A percentile compares a stretch with the other conserved stretches of the same genome.
These are phyloP conservation scores for Venturia canescens DNA, from an alignment of 1,140 invertebrate genomes.

Conservation along the genomic window DNA sequence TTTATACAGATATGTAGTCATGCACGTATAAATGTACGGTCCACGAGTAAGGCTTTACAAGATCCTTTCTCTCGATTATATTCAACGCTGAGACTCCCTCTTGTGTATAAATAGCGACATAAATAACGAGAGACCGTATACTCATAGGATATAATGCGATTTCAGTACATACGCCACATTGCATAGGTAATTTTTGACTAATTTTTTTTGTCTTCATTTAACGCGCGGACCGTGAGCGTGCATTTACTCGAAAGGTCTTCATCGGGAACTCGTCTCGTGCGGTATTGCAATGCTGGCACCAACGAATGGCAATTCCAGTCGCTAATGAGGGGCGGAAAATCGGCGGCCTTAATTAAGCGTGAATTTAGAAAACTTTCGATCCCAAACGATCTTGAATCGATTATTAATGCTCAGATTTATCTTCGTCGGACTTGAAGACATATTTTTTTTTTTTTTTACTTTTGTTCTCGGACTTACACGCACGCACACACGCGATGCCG, in stretches of 20 bases:
- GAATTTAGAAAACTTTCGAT: too few relatives aligned
- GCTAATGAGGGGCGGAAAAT: not conserved
- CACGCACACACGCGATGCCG: too few relatives aligned
- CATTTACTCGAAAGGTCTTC: not conserved
- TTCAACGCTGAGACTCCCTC: conserved; percentile 22
- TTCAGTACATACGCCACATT: not conserved
- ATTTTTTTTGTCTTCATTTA: not conserved
- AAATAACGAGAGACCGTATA: conserved; percentile 23
- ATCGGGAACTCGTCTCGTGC: not conserved
- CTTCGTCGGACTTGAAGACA: too few relatives aligned
- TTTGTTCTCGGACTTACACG: too few relatives aligned
- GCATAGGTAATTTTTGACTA: not conserved
- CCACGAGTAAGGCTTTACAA: conserved; percentile 12
- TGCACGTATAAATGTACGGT: not conserved
- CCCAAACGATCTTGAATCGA: too few relatives aligned
- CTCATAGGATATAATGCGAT: not conserved
- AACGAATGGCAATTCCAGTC: too few relatives aligned
- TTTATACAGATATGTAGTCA: not conserved
- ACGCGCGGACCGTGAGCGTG: not conserved
- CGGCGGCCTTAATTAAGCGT: not conserved
- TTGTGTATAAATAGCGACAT: conserved; percentile 36
- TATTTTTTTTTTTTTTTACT: too few relatives aligned
- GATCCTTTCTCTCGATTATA: conserved; percentile 43
- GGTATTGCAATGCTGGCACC: not conserved
- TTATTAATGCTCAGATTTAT: too few relatives aligned